These are phyloP conservation scores for Pelodytes ibericus DNA, from an alignment of 2,797 vertebrate genomes.

Conservation along the genomic window DNA sequence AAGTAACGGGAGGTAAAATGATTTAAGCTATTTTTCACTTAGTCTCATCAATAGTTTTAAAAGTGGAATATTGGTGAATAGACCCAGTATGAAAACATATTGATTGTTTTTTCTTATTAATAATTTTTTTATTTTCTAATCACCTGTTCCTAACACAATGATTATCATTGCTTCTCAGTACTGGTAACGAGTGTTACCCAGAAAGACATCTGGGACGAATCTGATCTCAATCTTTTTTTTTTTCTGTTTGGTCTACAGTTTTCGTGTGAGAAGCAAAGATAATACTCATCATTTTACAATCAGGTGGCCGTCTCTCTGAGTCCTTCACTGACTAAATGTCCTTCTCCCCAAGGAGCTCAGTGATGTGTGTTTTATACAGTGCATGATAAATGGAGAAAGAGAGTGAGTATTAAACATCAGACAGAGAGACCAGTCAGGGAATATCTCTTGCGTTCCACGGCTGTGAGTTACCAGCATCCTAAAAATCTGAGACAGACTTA, in stretches of 20 bases:
- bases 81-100: too few relatives aligned
- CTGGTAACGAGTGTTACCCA: too few relatives aligned
- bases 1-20: too few relatives aligned
- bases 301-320: background rate
- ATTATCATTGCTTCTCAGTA: too few relatives aligned
- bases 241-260: slow-evolving; percentile 4
- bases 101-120: too few relatives aligned
- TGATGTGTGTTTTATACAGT: slow-evolving; percentile 46
- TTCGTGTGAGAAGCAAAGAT: background rate
- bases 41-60: too few relatives aligned
- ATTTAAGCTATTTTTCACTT: too few relatives aligned
- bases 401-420: slow-evolving; percentile 13
- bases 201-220: too few relatives aligned
- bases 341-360: slow-evolving; percentile 41
- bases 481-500: background rate
- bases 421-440: background rate
- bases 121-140: too few relatives aligned
- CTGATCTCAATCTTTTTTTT: background rate
- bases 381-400: slow-evolving; percentile 41
- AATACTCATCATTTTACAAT: slow-evolving; percentile 3
- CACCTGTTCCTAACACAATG: too few relatives aligned
- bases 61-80: too few relatives aligned
- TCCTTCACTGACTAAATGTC: slow-evolving; percentile 34
- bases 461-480: slow-evolving; percentile 33
- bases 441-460: background rate